Evolutionary conservation across 1,140 invertebrate genomes (phyloP), one percentile per base, ranked within the genome.

Genomic region (Plutomurus gul): DNA sequence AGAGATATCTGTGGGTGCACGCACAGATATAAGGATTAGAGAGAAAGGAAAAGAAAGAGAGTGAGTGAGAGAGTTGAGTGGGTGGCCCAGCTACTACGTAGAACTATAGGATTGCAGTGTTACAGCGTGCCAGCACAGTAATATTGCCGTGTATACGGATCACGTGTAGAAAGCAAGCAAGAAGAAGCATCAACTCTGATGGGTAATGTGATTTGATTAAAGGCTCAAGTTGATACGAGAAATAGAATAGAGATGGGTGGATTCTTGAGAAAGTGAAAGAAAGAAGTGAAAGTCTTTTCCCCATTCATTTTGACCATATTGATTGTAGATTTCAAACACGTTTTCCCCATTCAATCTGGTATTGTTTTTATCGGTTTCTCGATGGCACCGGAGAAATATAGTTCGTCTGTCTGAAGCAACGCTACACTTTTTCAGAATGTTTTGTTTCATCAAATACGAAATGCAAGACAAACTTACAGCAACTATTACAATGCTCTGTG

Each of bases 241-340:
- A 46, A 49, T 70, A 70, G 56, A 37, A 70, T 37, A 71, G 51
- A 43, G 76, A 70, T 70, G 76, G 43, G 56, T 65, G 56, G 56
- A 65, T 65, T 65, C 27, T n/a, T n/a, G 60, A n/a, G 51, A 77
- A 60, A 77, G 75, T 40, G 75, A 77, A 60, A 77, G 75, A 70
- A 43, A 70, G 33, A 77, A 65, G n/a, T 43, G 20, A 43, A 77
- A 47, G 51, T 36, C 56, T 36, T 75, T n/a, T 40, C 36, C 75
- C 30, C 51, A 76, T 76, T 51, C 75, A 39, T 56, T 40, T 36
- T 33, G 49, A 56, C 36, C 49, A 71, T 78, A 78, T 78, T 78
- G 77, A 78, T 78, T 78, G 77, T 78, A 65, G 77, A 79, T 79
- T 79, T 79, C 77, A 75, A 74, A 79, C 77, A 79, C 77, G 77